Conservation (phyloP, 2,113 vertebrate genomes). For the Tragelaphus scriptus region DNA sequence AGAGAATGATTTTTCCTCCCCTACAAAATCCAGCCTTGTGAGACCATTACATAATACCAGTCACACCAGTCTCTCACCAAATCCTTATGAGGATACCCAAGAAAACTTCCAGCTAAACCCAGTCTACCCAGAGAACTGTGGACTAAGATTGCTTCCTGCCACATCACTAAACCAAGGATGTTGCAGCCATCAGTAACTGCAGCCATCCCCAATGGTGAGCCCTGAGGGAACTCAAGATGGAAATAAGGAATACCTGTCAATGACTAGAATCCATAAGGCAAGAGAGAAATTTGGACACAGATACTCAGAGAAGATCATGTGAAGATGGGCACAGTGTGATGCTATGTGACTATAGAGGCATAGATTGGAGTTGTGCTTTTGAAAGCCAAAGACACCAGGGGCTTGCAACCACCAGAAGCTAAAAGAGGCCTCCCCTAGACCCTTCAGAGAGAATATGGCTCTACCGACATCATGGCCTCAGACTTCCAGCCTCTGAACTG, state of each 20-base stretch:
- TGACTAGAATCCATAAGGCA: background rate
- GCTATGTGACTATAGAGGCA: fast-evolving
- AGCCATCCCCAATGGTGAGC: background rate
- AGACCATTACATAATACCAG: fast-evolving
- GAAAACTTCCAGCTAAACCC: background rate
- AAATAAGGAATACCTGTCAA: background rate
- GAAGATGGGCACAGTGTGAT: background rate
- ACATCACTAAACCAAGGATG: background rate
- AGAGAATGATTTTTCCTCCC: background rate
- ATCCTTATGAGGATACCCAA: background rate
- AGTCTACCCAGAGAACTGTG: background rate
- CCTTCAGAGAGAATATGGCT: background rate
- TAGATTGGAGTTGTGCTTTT: fast-evolving
- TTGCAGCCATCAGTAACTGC: background rate
- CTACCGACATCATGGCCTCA: background rate
- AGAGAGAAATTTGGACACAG: background rate
- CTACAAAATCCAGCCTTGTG: fast-evolving
- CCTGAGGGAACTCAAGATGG: background rate
- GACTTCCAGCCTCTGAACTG: background rate
- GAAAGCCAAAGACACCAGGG: background rate
- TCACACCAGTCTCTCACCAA: no score
- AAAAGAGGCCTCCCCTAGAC: background rate
- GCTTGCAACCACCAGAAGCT: fast-evolving
- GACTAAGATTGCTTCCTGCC: background rate
- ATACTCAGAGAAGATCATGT: background rate